These are phyloP conservation scores for Prosopocoilus inquinatus DNA, from an alignment of 2,888 invertebrate genomes.

Conservation along the genomic window DNA sequence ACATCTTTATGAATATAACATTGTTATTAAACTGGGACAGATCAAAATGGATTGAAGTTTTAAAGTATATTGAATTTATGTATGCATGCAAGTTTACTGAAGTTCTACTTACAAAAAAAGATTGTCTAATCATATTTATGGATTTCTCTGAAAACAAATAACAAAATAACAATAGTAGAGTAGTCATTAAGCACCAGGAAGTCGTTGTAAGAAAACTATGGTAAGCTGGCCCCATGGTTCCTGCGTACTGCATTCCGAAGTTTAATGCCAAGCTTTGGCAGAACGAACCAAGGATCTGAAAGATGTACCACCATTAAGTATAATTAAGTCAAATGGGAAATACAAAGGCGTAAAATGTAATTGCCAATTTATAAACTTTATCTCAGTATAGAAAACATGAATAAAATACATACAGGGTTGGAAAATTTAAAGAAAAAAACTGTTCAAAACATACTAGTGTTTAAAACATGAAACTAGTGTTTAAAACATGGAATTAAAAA, in stretches of 20 bases:
- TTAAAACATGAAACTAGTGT: too few relatives aligned
- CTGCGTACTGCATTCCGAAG: conserved; percentile 72
- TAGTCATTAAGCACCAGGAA: conserved; percentile 77
- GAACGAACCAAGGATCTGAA: conserved; percentile 72
- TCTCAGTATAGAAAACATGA: too few relatives aligned
- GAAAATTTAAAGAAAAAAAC: too few relatives aligned
- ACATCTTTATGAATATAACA: conserved; percentile 16
- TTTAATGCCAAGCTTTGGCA: conserved; percentile 79
- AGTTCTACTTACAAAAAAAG: conserved; percentile 72
- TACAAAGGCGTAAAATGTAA: too few relatives aligned
- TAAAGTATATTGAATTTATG: too few relatives aligned
- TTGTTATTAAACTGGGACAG: neutral
- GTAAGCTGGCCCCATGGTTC: conserved; percentile 74
- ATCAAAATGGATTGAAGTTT: too few relatives aligned
- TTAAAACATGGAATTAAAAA: too few relatives aligned
- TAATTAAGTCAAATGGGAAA: too few relatives aligned
- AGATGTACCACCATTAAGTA: too few relatives aligned
- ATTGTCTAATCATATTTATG: conserved; percentile 71
- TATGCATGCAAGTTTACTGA: neutral
- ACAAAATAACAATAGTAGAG: conserved; percentile 69
- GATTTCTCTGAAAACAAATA: conserved; percentile 79
- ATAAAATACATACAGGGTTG: too few relatives aligned
- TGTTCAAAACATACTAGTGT: too few relatives aligned
- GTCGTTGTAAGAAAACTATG: conserved; percentile 79
- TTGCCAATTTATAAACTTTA: too few relatives aligned